A percentile compares a stretch with the other conserved stretches of the same genome.
Conservation (phyloP, 2,888 invertebrate genomes). For the Leptinotarsa tumamoca region DNA sequence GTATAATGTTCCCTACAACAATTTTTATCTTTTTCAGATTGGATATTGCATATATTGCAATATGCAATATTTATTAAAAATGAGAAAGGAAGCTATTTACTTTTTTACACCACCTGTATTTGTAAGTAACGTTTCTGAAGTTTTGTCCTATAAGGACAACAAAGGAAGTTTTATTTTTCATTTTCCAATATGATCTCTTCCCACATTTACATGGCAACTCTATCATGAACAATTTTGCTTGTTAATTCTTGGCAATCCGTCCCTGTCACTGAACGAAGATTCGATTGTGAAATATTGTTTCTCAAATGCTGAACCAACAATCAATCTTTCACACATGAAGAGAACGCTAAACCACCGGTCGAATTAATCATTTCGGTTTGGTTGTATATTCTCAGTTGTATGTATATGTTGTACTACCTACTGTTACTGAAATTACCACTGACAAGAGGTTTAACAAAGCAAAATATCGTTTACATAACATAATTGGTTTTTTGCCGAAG, state of each 20-base stretch:
- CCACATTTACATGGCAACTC: too few species aligned
- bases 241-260: not conserved
- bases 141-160: too few species aligned
- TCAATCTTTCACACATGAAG: constrained; percentile 61
- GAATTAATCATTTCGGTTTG: constrained; percentile 54
- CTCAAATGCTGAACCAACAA: constrained; percentile 54
- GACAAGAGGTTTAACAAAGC: not conserved
- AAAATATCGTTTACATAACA: not conserved
- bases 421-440: constrained; percentile 36
- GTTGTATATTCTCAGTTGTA: constrained; percentile 14
- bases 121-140: too few species aligned
- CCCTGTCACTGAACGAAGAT: constrained; percentile 17
- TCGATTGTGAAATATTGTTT: constrained; percentile 55
- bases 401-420: constrained; percentile 38
- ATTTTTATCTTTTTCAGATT: too few species aligned
- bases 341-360: constrained; percentile 56
- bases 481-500: too few species aligned
- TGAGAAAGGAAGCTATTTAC: too few species aligned
- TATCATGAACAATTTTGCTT: not conserved
- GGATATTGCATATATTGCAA: too few species aligned
- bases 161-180: too few species aligned
- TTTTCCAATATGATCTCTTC: too few species aligned
- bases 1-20: too few species aligned
- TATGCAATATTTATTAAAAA: too few species aligned
- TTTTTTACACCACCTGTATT: too few species aligned